Evolutionary conservation across 35 echinoderm and acorn worm genomes (phyloP).

Genomic region (Eucidaris tribuloides): DNA sequence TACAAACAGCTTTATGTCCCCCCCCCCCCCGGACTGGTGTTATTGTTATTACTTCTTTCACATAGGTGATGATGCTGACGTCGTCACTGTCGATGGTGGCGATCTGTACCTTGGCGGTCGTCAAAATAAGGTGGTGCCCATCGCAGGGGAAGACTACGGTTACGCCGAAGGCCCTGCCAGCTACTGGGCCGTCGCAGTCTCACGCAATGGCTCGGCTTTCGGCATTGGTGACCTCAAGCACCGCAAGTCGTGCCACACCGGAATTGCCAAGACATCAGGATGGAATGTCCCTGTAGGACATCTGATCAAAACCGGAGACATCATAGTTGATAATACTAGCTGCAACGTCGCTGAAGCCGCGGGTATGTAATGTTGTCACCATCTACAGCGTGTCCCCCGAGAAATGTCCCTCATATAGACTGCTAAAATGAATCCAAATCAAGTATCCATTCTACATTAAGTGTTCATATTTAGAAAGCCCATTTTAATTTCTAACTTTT

Average conservation of each 20-base stretch:
- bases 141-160: constrained; percentile 58
- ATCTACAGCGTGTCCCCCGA: too few species aligned
- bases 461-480: too few species aligned
- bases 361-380: too few species aligned
- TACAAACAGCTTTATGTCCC: too few species aligned
- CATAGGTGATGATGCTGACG: constrained; percentile 51
- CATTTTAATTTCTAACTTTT: too few species aligned
- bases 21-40: too few species aligned
- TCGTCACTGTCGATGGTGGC: constrained; percentile 66
- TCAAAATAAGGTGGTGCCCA: constrained; percentile 2
- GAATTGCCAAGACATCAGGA: constrained; percentile 64
- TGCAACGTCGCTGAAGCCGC: constrained; percentile 48
- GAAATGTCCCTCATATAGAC: too few species aligned
- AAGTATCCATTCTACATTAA: too few species aligned
- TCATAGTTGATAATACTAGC: background rate
- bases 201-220: constrained; percentile 13
- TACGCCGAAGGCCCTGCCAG: constrained; percentile 34
- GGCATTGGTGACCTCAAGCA: constrained; percentile 63
- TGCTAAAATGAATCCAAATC: too few species aligned
- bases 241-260: constrained; percentile 78
- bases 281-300: constrained; percentile 65
- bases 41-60: too few species aligned
- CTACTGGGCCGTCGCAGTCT: constrained; percentile 70
- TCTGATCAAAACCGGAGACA: constrained; percentile 35
- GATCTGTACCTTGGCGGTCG: constrained; percentile 48